Conservation (phyloP, 2,797 vertebrate genomes). For the Leucoraja ocellata region DNA sequence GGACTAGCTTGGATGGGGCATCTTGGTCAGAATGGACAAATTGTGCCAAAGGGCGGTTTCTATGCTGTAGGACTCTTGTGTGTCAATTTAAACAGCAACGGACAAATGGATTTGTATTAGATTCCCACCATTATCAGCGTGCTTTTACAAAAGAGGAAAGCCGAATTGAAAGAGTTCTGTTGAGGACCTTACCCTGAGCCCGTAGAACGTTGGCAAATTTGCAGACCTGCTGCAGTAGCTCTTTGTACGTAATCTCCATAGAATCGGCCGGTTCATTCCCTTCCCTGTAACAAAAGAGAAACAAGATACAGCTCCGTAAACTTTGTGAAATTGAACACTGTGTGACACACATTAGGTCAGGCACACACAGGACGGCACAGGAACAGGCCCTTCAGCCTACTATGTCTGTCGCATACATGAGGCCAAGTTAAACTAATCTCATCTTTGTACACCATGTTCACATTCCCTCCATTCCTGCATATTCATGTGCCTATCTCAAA, state of each 20-base stretch:
- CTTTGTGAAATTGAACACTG: background rate
- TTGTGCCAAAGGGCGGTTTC: too few species aligned
- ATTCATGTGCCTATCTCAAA: too few species aligned
- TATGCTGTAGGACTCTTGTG: background rate
- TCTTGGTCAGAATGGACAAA: too few species aligned
- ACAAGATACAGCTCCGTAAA: background rate
- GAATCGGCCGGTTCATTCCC: constrained; percentile 86
- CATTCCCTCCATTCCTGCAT: too few species aligned
- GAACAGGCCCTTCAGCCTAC: too few species aligned
- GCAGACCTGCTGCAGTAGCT: constrained; percentile 81
- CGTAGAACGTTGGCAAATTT: constrained; percentile 88
- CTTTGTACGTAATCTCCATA: constrained; percentile 74
- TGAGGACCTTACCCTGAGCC: constrained; percentile 67
- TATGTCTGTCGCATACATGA: too few species aligned
- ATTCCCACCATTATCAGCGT: background rate
- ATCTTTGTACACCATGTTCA: too few species aligned
- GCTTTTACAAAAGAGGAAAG: background rate
- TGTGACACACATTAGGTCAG: background rate
- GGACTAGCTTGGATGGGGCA: too few species aligned
- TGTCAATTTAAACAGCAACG: background rate
- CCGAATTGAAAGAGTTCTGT: background rate
- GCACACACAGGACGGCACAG: background rate
- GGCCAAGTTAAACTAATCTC: too few species aligned
- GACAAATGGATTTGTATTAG: background rate
- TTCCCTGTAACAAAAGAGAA: constrained; percentile 66